phyloP scores from a whole-genome alignment of 2,797 vertebrate genomes.

The Thaleichthys pacificus region DNA sequence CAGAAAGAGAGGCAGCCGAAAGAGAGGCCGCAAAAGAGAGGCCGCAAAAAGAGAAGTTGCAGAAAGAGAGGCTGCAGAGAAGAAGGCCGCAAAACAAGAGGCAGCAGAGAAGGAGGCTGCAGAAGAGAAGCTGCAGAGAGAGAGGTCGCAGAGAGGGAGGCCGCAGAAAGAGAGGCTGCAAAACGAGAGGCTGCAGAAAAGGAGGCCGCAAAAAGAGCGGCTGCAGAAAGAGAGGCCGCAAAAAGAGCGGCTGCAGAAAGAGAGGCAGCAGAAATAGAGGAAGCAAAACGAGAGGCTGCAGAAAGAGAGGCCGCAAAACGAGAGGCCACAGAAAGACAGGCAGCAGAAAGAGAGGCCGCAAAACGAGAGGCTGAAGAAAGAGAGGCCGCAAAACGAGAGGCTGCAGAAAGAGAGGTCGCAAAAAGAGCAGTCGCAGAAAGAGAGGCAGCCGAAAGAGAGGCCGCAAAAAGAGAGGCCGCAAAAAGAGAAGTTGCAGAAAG shows the following conservation, averaged over 20 bases:
- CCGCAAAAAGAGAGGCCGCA: background rate
- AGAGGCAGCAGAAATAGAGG: no score
- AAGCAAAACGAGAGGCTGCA: no score
- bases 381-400: background rate
- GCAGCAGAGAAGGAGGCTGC: no score
- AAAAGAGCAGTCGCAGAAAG: background rate
- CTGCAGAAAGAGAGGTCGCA: background rate
- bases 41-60: background rate
- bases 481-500: background rate
- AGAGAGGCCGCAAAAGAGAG: background rate
- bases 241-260: background rate
- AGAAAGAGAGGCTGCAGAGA: background rate
- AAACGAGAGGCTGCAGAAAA: no score
- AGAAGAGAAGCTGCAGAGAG: no score
- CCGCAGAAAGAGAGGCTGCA: no score
- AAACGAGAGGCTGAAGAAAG: background rate
- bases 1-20: background rate
- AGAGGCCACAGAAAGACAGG: background rate
- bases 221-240: background rate
- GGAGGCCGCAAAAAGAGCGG: no score
- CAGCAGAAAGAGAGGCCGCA: background rate
- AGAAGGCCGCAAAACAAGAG: no score
- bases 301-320: no score
- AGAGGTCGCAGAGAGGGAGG: no score
- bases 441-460: background rate